Conservation (phyloP, 2,888 invertebrate genomes). For the Hirudinaria manillensis region DNA sequence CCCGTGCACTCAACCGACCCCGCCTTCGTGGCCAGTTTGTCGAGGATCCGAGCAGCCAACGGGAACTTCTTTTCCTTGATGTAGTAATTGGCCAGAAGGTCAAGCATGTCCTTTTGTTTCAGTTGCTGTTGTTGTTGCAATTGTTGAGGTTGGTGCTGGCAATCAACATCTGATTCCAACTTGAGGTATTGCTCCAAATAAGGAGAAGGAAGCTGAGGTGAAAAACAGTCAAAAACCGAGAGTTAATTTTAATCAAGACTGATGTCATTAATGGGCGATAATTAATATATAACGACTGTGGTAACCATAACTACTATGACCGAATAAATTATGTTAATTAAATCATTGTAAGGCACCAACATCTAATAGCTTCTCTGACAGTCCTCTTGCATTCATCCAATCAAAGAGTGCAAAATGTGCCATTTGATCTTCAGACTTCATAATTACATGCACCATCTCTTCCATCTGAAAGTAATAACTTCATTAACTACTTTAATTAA, state of each 20-base stretch:
- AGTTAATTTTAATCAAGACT: neutral
- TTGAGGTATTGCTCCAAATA: conserved; percentile 73
- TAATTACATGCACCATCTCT: conserved; percentile 55
- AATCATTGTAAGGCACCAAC: conserved; percentile 41
- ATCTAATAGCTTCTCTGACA: conserved; percentile 57
- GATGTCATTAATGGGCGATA: neutral
- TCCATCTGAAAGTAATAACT: conserved; percentile 55
- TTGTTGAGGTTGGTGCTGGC: conserved; percentile 33
- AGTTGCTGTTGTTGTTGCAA: conserved; percentile 36
- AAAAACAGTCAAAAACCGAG: neutral
- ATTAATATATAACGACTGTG: too few species aligned
- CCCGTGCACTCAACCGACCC: conserved; percentile 36
- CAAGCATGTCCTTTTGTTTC: conserved; percentile 63
- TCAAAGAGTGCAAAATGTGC: conserved; percentile 85
- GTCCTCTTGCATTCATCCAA: conserved; percentile 69
- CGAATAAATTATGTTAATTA: too few species aligned
- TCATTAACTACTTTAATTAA: too few species aligned
- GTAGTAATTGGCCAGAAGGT: conserved; percentile 90
- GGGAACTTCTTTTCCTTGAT: conserved; percentile 85
- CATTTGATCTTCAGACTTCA: conserved; percentile 69
- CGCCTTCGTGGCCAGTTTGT: conserved; percentile 71
- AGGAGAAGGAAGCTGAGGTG: conserved; percentile 57
- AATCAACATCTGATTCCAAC: conserved; percentile 41
- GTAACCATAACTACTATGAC: neutral
- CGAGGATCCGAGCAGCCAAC: conserved; percentile 82